Conservation (phyloP, 1,140 invertebrate species). For the Caenorhabditis inopinata region DNA sequence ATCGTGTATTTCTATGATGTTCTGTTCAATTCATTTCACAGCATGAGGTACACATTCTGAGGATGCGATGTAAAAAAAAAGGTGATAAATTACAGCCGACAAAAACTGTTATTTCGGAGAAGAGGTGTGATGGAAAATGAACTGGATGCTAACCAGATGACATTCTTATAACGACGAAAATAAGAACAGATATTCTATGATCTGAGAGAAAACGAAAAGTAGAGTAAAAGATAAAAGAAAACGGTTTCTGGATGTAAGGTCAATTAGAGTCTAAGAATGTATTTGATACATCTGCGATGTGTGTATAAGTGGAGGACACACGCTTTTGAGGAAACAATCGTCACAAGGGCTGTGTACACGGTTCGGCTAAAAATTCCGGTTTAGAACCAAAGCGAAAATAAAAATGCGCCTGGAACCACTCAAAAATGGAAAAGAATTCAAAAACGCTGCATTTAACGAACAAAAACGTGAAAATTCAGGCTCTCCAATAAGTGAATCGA, state of each 20-base stretch:
- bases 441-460: too few relatives aligned
- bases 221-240: not conserved
- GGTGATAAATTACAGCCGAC: slow-evolving; percentile 20
- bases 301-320: not conserved
- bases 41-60: not conserved
- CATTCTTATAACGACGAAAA: not conserved
- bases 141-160: slow-evolving; percentile 1
- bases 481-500: slow-evolving; percentile 7
- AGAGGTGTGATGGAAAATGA: not conserved
- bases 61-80: not conserved
- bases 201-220: not conserved
- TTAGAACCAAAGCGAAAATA: not conserved
- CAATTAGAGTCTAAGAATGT: not conserved
- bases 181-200: not conserved
- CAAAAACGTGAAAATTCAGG: not conserved
- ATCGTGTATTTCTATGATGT: not conserved
- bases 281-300: slow-evolving; percentile 25
- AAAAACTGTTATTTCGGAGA: not conserved
- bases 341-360: not conserved
- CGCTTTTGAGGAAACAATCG: slow-evolving; percentile 9
- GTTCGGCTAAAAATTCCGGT: not conserved
- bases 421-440: slow-evolving; percentile 1
- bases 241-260: not conserved
- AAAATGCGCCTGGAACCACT: slow-evolving; percentile 16
- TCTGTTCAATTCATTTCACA: not conserved